Percentiles rank a stretch among this genome's conserved stretches.
These are phyloP conservation scores for Peromyscus nudipes DNA, from an alignment of 2,797 vertebrate genomes.

Conservation along the genomic window DNA sequence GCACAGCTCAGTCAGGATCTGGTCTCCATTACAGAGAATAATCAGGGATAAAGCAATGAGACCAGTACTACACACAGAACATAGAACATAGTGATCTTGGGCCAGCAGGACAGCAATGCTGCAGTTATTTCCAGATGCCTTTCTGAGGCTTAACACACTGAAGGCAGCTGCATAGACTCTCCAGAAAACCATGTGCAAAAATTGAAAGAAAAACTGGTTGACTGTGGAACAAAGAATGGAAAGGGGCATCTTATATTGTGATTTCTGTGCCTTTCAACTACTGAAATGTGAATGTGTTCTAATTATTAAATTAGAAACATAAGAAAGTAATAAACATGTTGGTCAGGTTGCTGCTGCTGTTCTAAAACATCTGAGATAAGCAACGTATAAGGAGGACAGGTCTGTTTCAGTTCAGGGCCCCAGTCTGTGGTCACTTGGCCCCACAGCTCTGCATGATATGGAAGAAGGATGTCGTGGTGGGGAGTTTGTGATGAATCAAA, in stretches of 20 bases:
- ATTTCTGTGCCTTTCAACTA: not conserved
- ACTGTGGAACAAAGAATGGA: not conserved
- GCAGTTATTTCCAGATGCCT: not conserved
- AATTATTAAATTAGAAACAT: constrained; percentile 20
- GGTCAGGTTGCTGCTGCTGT: not conserved
- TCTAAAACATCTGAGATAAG: too few species aligned
- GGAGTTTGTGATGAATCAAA: not conserved
- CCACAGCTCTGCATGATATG: not conserved
- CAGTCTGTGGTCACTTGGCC: not conserved
- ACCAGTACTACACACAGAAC: not conserved
- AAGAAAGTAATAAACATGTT: not conserved
- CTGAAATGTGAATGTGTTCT: not conserved
- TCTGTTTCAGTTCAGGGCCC: not conserved
- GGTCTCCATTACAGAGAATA: not conserved
- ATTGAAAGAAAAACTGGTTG: not conserved
- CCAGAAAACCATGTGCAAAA: not conserved
- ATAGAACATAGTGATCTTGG: not conserved
- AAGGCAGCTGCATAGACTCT: not conserved
- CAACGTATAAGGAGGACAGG: not conserved
- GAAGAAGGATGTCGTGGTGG: not conserved
- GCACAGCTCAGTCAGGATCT: not conserved
- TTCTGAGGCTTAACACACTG: not conserved
- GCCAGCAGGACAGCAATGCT: not conserved
- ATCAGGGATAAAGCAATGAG: not conserved
- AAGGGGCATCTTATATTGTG: not conserved